These are phyloP conservation scores for Psilopsiagon aymara DNA, from an alignment of 2,113 vertebrate genomes.

Conservation along the genomic window DNA sequence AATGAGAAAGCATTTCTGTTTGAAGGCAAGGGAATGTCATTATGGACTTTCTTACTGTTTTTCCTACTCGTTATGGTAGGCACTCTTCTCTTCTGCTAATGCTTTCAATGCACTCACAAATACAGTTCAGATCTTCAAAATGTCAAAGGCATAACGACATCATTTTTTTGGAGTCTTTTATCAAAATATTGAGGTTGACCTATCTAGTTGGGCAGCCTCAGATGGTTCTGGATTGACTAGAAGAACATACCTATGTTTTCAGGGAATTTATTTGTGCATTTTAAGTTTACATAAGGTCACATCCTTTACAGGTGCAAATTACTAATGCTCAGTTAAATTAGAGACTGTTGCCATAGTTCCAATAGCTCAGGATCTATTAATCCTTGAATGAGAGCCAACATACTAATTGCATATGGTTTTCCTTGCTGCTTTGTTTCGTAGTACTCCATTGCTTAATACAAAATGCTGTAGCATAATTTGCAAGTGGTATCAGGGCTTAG, in stretches of 20 bases:
- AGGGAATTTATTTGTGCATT: not conserved
- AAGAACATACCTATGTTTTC: not conserved
- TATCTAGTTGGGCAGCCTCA: slow-evolving; percentile 68
- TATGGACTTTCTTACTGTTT: not conserved
- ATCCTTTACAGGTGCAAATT: not conserved
- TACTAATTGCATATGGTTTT: not conserved
- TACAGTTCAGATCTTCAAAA: slow-evolving; percentile 64
- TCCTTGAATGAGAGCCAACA: not conserved
- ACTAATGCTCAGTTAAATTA: not conserved
- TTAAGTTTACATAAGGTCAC: not conserved
- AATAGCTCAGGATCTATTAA: not conserved
- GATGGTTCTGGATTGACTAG: slow-evolving; percentile 36
- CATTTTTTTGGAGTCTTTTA: slow-evolving; percentile 67
- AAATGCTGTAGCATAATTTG: not conserved
- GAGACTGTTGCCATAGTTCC: not conserved
- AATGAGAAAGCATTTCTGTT: slow-evolving; percentile 47
- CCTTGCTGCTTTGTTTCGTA: not conserved
- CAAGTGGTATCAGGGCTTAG: not conserved
- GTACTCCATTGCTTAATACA: not conserved
- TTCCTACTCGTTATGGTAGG: slow-evolving; percentile 12
- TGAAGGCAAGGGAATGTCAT: slow-evolving; percentile 18
- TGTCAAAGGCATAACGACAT: slow-evolving; percentile 59
- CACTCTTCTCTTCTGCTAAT: slow-evolving; percentile 31
- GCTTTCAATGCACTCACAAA: slow-evolving; percentile 62
- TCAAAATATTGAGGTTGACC: slow-evolving; percentile 51